Conservation (phyloP, 2,888 invertebrate genomes). For the Blera fallax region DNA sequence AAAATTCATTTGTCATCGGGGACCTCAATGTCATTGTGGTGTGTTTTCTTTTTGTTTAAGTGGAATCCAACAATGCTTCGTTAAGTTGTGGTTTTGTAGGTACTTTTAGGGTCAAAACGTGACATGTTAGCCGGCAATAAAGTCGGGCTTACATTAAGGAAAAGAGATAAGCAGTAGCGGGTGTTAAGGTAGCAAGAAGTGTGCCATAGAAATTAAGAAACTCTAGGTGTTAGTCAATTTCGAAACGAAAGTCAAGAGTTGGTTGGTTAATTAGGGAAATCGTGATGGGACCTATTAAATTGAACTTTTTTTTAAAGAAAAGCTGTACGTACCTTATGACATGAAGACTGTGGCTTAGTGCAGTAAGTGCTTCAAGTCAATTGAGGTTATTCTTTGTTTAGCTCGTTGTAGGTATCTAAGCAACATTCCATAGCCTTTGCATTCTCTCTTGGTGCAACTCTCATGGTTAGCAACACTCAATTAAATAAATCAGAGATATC, state of each 20-base stretch:
- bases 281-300: neutral
- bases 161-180: neutral
- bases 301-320: neutral
- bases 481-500: too few relatives aligned
- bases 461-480: too few relatives aligned
- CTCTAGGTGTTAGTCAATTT: constrained; percentile 33
- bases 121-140: constrained; percentile 12
- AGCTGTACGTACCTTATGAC: too few relatives aligned
- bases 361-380: too few relatives aligned
- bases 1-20: constrained; percentile 62
- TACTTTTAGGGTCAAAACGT: constrained; percentile 63
- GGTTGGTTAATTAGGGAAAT: constrained; percentile 23
- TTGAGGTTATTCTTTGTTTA: too few relatives aligned
- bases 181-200: constrained; percentile 27
- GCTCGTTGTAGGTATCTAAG: too few relatives aligned
- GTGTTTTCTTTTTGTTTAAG: neutral
- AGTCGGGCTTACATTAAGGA: constrained; percentile 7
- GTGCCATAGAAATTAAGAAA: constrained; percentile 46
- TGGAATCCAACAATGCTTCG: constrained; percentile 28
- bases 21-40: constrained; percentile 26
- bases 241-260: constrained; percentile 10
- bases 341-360: too few relatives aligned
- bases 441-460: too few relatives aligned
- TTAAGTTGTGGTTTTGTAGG: constrained; percentile 33
- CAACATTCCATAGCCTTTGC: too few relatives aligned